These are phyloP conservation scores for Drosophila quadrilineata DNA, from an alignment of 1,140 invertebrate species.

Conservation along the genomic window DNA sequence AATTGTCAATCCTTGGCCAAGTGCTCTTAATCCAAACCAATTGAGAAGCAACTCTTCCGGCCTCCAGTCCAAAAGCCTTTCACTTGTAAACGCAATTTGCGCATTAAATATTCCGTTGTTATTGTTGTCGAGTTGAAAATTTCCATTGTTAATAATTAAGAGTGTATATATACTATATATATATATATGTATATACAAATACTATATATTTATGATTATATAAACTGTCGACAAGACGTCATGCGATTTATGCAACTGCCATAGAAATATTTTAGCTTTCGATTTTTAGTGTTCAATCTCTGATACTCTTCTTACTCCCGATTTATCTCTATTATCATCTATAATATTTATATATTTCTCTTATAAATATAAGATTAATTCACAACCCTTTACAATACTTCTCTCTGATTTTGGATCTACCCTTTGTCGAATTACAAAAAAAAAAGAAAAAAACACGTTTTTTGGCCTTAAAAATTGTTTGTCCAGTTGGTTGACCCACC, in stretches of 20 bases:
- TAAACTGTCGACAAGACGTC: neutral
- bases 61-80: constrained; percentile 10
- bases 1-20: constrained; percentile 26
- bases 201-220: constrained; percentile 6
- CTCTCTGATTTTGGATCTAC: neutral
- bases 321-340: too few species aligned
- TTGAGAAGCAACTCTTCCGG: constrained; percentile 7
- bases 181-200: too few species aligned
- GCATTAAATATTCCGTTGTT: constrained; percentile 2
- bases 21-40: neutral
- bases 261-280: neutral
- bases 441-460: constrained; percentile 40
- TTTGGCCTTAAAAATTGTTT: constrained; percentile 19
- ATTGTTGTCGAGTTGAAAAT: neutral
- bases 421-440: too few species aligned
- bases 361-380: too few species aligned
- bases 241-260: neutral
- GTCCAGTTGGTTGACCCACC: constrained; percentile 43
- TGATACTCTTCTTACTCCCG: neutral
- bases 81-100: constrained; percentile 10
- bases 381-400: too few species aligned
- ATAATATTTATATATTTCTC: neutral
- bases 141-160: constrained; percentile 18
- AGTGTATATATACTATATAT: too few species aligned
- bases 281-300: neutral